These are phyloP conservation scores for Nasonia giraulti DNA, from an alignment of 1,140 invertebrate species.

Conservation along the genomic window DNA sequence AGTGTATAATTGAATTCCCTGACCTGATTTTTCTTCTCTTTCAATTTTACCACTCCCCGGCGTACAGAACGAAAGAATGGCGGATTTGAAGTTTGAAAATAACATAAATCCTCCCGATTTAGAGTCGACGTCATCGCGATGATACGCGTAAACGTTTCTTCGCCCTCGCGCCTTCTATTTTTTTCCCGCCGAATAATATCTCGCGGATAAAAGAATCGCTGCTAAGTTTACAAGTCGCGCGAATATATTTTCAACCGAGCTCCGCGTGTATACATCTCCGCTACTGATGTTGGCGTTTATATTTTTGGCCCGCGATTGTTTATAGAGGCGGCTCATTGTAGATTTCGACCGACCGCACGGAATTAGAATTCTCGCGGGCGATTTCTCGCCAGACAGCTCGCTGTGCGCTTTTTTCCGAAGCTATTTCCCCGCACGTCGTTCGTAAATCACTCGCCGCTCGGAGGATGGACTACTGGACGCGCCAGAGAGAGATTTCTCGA, in stretches of 20 bases:
- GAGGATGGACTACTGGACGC: background rate
- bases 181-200: background rate
- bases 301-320: slow-evolving; percentile 31
- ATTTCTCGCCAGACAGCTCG: background rate
- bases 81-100: too few species aligned
- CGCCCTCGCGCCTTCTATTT: background rate
- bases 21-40: too few species aligned
- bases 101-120: too few species aligned
- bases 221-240: background rate
- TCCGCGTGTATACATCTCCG: too few species aligned
- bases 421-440: slow-evolving; percentile 12
- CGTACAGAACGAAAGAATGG: too few species aligned
- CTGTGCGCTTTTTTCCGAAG: background rate
- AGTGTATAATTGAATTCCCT: too few species aligned
- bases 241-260: background rate
- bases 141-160: background rate
- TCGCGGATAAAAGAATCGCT: background rate
- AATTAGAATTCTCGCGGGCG: slow-evolving; percentile 31
- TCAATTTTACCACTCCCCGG: too few species aligned
- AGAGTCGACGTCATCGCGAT: too few species aligned
- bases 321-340: background rate
- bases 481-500: slow-evolving; percentile 4
- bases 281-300: background rate
- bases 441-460: slow-evolving; percentile 9
- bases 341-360: slow-evolving; percentile 8